Percentiles rank a stretch among this genome's conserved stretches.
These are phyloP conservation scores for Heliothis subflexa DNA, from an alignment of 1,140 invertebrate species.

Conservation along the genomic window DNA sequence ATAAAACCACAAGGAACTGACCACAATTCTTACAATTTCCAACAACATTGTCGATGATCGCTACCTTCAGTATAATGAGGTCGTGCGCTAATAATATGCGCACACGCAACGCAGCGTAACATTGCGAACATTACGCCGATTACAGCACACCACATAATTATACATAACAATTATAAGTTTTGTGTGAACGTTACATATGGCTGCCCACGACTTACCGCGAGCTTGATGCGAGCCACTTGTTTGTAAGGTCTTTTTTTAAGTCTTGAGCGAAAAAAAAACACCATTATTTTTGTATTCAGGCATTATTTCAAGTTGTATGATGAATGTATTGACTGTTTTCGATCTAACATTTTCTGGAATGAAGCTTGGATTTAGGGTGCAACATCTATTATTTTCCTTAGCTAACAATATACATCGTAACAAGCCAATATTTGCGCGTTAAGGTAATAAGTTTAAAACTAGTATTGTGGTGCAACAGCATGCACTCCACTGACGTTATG, in stretches of 20 bases:
- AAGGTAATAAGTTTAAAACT: neutral
- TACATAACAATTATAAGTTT: constrained; percentile 45
- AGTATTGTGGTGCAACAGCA: constrained; percentile 23
- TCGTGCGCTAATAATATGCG: constrained; percentile 43
- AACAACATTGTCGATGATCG: neutral
- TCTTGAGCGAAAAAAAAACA: neutral
- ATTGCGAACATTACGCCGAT: constrained; percentile 35
- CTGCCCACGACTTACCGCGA: constrained; percentile 3
- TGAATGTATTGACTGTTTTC: too few species aligned
- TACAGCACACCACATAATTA: constrained; percentile 42
- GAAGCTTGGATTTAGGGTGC: too few species aligned
- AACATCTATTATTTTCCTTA: neutral
- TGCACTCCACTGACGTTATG: constrained; percentile 24
- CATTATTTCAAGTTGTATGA: too few species aligned
- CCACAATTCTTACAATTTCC: constrained; percentile 5
- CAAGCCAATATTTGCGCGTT: too few species aligned
- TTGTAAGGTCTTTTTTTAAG: constrained; percentile 4
- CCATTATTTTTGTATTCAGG: too few species aligned
- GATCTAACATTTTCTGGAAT: too few species aligned
- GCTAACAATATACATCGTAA: constrained; percentile 12
- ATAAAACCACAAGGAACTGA: constrained; percentile 13
- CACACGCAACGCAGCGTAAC: constrained; percentile 40
- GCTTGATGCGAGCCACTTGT: constrained; percentile 1
- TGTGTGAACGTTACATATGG: constrained; percentile 23
- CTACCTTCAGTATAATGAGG: constrained; percentile 43